These are phyloP conservation scores for Drosophila ananassae DNA, from an alignment of 1,140 invertebrate genomes.

Conservation along the genomic window DNA sequence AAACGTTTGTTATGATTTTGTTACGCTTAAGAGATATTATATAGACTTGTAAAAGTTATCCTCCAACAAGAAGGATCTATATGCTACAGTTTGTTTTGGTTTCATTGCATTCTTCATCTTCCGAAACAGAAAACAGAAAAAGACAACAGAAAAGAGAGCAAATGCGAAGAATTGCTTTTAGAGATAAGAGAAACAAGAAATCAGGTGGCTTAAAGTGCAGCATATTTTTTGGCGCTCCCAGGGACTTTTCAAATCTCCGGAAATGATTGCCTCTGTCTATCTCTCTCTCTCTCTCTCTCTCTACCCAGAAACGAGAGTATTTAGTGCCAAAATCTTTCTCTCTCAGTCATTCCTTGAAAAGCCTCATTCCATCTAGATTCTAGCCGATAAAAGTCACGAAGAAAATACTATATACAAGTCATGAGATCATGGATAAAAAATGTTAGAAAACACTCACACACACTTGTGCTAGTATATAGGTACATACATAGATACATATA, in stretches of 20 bases:
- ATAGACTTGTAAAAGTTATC: conserved; percentile 19
- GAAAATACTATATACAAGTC: not conserved
- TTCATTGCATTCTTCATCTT: conserved; percentile 42
- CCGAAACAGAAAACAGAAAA: not conserved
- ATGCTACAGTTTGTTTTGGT: conserved; percentile 68
- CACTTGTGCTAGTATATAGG: conserved; percentile 18
- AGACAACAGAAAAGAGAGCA: not conserved
- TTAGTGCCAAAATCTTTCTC: conserved; percentile 2
- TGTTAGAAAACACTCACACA: conserved; percentile 28
- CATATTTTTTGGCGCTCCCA: not conserved
- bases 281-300: conserved; percentile 13
- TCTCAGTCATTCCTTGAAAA: conserved; percentile 12
- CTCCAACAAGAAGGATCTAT: conserved; percentile 27
- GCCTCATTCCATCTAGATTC: not conserved
- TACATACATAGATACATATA: conserved; percentile 15
- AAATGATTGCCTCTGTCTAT: conserved; percentile 15
- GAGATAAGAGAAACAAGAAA: not conserved
- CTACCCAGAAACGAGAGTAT: conserved; percentile 4
- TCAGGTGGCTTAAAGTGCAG: not conserved
- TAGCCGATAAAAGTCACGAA: not conserved
- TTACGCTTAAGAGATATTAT: conserved; percentile 26
- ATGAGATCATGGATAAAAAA: not conserved
- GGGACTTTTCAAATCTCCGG: not conserved
- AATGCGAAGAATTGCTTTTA: not conserved
- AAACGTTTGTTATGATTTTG: conserved; percentile 3